Evolutionary conservation across 1,140 invertebrate species (phyloP), one percentile per base, ranked within the genome.

Genomic region (Pachypeltis micranthus): DNA sequence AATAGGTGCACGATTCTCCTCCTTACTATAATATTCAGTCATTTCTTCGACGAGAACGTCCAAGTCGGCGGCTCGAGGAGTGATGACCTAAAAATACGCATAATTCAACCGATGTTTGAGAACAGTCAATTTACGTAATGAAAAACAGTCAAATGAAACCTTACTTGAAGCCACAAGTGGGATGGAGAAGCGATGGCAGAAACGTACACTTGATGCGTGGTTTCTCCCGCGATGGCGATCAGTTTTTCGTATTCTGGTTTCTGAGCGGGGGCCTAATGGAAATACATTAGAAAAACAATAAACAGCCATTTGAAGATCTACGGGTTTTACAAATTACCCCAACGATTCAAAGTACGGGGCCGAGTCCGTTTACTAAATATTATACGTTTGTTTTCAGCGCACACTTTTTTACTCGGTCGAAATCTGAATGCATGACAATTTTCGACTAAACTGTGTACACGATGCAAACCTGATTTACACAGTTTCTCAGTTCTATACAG

Each of bases 81-180:
- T 83, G 29, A 87, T 77, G 47, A 75, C 65, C 71, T 80, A 74
- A 16, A 77, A 71, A 60, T 57, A n/a, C 63, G 26, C 2, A 23
- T 3, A 31, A 59, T 25, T 16, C 16, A 12, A 12, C 27, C 27
- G 16, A 25, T 7, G 3, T 10, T 3, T 3, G 3, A 25, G 3
- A 12, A 25, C n/a, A 51, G 23, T 14, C 7, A 39, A 39, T 39
- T 16, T 39, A 39, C 31, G 16, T 39, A 16, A 63, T 28, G 14
- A 63, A 10, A 63, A 63, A 28, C 12, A 39, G 16, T 23, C 12
- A 28, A 25, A 59, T n/a, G 21, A 28, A 57, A 51, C 44, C 63
- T 64, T 64, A 91, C 80, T 75, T 93, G 90, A 19, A 92, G 76
- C 88, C 90, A 93, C 74, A 93, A 92, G 25, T 83, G 80, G 1